Evolutionary conservation across 2,113 vertebrate species (phyloP).

Genomic region (Gobiocypris rarus): DNA sequence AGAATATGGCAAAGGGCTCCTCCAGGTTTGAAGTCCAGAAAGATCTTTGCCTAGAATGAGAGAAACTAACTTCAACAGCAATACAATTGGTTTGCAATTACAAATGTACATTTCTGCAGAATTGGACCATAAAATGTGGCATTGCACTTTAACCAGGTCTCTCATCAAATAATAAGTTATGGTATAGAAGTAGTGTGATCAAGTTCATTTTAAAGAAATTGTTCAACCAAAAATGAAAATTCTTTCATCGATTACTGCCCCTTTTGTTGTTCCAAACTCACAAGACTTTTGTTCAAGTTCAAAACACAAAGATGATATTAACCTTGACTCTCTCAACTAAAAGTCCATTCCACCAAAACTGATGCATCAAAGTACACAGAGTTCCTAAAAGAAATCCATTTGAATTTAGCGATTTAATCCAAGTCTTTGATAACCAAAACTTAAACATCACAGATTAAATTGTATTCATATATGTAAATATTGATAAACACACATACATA

Average conservation of each 20-base stretch:
- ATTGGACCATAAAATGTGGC: background rate
- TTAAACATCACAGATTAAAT: background rate
- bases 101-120: background rate
- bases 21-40: slow-evolving; percentile 97
- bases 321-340: too few species aligned
- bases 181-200: background rate
- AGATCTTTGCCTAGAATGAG: slow-evolving; percentile 88
- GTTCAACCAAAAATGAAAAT: background rate
- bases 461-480: background rate
- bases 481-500: background rate
- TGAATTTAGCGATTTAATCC: background rate
- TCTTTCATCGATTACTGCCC: background rate
- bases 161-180: background rate
- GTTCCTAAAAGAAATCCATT: background rate
- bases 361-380: background rate
- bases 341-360: too few species aligned
- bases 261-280: too few species aligned
- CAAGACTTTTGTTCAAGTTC: background rate
- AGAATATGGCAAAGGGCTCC: slow-evolving; percentile 96
- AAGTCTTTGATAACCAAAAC: too few species aligned
- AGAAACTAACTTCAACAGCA: background rate
- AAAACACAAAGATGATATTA: background rate
- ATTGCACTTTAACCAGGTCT: background rate
- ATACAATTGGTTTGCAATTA: background rate
- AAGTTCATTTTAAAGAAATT: background rate